Evolutionary conservation across 2,888 invertebrate genomes (phyloP).

Genomic region (Antitype chi): DNA sequence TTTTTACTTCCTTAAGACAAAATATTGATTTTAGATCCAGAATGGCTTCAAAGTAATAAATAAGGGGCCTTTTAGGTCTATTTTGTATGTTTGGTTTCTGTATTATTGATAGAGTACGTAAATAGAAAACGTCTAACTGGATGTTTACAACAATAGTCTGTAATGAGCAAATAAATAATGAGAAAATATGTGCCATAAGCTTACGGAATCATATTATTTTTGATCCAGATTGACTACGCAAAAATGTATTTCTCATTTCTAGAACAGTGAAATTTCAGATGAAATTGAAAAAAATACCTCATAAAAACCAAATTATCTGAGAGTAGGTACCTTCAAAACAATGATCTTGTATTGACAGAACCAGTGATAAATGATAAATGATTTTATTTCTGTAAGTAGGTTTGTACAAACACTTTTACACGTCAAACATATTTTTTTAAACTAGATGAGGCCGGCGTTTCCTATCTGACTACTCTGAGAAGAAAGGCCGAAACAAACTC

Average conservation of each 20-base stretch:
- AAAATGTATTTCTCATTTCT: conserved; percentile 7
- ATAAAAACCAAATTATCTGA: neutral
- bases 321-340: conserved; percentile 1
- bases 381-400: no score
- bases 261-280: neutral
- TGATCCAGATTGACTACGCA: neutral
- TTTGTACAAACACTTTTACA: no score
- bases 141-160: neutral
- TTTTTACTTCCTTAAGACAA: no score
- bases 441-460: no score
- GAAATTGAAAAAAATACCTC: neutral
- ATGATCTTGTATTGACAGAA: conserved; percentile 30
- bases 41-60: neutral
- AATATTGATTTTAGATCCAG: neutral
- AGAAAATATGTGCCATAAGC: neutral
- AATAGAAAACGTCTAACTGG: neutral
- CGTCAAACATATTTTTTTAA: no score
- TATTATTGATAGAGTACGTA: neutral
- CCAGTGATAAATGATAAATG: no score
- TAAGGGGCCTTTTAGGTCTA: neutral
- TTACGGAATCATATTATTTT: conserved; percentile 2
- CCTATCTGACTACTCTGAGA: no score
- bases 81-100: neutral
- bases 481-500: no score
- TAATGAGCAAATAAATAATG: neutral